Evolutionary conservation across 1,140 invertebrate genomes (phyloP), one percentile per base, ranked within the genome.

Genomic region (Hylyphantes graminicola): DNA sequence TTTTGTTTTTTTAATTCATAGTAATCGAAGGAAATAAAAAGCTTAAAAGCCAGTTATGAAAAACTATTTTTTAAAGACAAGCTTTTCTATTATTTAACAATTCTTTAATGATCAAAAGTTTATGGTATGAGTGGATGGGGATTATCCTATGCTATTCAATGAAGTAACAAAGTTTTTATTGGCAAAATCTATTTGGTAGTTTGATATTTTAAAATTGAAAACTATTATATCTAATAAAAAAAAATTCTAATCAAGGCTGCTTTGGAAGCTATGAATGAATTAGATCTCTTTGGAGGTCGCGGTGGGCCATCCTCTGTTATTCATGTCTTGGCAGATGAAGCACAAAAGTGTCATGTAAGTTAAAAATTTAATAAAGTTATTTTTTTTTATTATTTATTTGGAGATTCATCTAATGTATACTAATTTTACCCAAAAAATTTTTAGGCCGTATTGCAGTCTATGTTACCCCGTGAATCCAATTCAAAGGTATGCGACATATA

Each of bases 321-420:
- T 87, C 98, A 99, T 91, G 97, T 99, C 19, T 90, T 99, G 70
- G 96, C 98, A 12, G 98, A 99, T 92, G 98, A 99, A 91, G 96
- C 98, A 35, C 97, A 99, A 89, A 99, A 99, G 90, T 99, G 98
- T 89, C 96, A 91, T 83, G 89, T 89, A 85, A 75, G 80, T 63
- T 7, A 48, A 54, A 74, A 10, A 2, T 53, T 70, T 70, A 59
- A 59, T 13, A 59, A 59, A 51, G 48, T 35, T 35, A 35, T 13
- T 13, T 17, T 13, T 13, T 17, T 68, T 13, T 68, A 68, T 68
- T 19, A 10, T 6, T 17, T 61, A 15, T 61, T 17, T 15, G 59
- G 11, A 13, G 5, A 15, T 59, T 11, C 59, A 13, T 15, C 6
- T 61, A 61, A 61, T 17, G 17, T 61, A 17, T 61, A 61, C 59